Percentiles rank a stretch among this genome's conserved stretches.
phyloP scores from a whole-genome alignment of 1,140 invertebrate genomes.

The Ladona fulva region DNA sequence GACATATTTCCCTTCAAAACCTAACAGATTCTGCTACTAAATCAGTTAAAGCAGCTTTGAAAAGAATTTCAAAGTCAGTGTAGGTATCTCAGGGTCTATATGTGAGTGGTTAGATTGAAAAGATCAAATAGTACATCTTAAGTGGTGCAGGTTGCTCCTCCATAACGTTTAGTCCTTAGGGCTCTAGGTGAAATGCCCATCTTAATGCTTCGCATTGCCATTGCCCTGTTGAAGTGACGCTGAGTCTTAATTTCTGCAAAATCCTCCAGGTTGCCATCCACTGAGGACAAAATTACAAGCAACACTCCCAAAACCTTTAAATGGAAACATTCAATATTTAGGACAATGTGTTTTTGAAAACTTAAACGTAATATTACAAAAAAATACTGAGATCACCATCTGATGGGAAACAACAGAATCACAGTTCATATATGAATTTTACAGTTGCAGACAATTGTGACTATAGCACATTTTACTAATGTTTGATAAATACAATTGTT shows the following conservation, averaged over 20 bases:
- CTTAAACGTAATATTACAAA: no score
- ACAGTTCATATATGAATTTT: no score
- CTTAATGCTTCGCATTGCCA: constrained; percentile 71
- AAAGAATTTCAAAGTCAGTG: background rate
- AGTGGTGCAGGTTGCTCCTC: background rate
- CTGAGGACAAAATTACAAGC: constrained; percentile 66
- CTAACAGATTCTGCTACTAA: background rate
- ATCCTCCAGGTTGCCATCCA: constrained; percentile 50
- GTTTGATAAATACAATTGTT: no score
- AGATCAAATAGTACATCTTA: background rate
- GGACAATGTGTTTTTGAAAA: no score
- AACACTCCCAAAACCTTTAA: constrained; percentile 64
- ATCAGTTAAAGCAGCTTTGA: background rate
- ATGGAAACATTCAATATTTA: background rate
- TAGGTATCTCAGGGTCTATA: background rate
- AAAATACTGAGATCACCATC: no score
- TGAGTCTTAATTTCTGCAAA: constrained; percentile 52
- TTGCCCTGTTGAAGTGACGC: constrained; percentile 72
- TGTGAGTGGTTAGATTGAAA: background rate
- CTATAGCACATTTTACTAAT: no score
- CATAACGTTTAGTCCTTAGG: constrained; percentile 26
- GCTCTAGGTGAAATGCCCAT: constrained; percentile 39
- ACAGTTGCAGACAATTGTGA: no score
- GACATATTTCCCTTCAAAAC: background rate
- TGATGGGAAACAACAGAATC: no score